Evolutionary conservation across 1,140 invertebrate genomes (phyloP).

Genomic region (Brachystomella parvula): DNA sequence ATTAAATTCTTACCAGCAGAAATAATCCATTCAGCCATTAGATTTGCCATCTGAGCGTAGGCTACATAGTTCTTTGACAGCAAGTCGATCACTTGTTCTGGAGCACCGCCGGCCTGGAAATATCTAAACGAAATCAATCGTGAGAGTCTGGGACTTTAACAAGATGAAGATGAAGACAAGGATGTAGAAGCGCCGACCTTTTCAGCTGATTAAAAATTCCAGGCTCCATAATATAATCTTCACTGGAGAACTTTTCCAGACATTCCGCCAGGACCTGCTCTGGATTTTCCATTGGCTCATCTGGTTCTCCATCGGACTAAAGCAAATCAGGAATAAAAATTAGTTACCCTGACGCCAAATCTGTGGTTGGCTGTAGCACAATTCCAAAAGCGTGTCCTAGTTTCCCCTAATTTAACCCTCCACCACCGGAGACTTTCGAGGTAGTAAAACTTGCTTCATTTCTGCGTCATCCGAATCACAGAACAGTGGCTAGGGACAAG

Average conservation of each 20-base stretch:
- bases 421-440: no score
- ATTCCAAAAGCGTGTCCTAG: no score
- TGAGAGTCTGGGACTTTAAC: no score
- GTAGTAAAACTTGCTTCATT: no score
- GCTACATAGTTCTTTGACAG: slow-evolving; percentile 92
- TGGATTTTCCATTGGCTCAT: slow-evolving; percentile 57
- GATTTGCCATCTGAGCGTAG: slow-evolving; percentile 92
- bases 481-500: no score
- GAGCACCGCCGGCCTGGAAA: slow-evolving; percentile 92
- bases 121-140: no score
- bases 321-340: no score
- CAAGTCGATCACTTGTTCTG: slow-evolving; percentile 91
- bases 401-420: no score
- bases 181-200: slow-evolving; percentile 51
- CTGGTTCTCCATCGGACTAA: slow-evolving; percentile 12
- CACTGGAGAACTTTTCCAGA: slow-evolving; percentile 75
- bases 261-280: slow-evolving; percentile 79
- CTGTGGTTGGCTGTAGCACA: no score
- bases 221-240: slow-evolving; percentile 98
- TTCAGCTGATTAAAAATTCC: slow-evolving; percentile 89
- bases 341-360: no score
- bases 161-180: no score
- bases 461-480: no score
- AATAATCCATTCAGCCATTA: slow-evolving; percentile 95
- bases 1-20: slow-evolving; percentile 62